These are phyloP conservation scores for Anomalospiza imberbis DNA, from an alignment of 2,797 vertebrate genomes.

Conservation along the genomic window DNA sequence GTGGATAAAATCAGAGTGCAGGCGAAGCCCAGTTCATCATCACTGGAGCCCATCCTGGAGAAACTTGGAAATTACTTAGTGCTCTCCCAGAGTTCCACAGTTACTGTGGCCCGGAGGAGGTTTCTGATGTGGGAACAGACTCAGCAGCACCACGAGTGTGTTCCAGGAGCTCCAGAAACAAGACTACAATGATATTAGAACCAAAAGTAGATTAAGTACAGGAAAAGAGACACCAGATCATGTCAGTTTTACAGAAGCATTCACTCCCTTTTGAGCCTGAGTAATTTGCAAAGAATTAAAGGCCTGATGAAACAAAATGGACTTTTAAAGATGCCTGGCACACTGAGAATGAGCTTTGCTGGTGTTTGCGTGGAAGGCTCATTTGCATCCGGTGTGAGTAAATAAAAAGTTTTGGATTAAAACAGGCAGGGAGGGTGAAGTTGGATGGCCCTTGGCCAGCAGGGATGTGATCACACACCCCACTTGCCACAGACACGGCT, in stretches of 20 bases:
- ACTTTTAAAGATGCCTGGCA: neutral
- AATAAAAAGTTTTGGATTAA: neutral
- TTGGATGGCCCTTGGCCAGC: neutral
- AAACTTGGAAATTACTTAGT: accelerated
- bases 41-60: neutral
- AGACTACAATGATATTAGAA: neutral
- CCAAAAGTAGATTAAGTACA: neutral
- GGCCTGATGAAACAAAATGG: neutral
- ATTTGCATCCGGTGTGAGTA: neutral
- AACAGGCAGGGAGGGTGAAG: neutral
- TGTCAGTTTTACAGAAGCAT: accelerated
- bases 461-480: accelerated
- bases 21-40: accelerated
- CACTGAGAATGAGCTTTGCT: neutral
- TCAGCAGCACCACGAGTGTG: accelerated
- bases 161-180: neutral
- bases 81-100: accelerated
- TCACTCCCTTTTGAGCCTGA: neutral
- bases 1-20: accelerated
- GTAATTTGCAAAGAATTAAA: neutral
- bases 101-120: too few species aligned
- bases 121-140: neutral
- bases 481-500: accelerated
- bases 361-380: neutral
- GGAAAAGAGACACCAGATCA: neutral